Base-by-base conservation (phyloP, 2,797 vertebrate species). In the Gadopsis marmoratus region DNA sequence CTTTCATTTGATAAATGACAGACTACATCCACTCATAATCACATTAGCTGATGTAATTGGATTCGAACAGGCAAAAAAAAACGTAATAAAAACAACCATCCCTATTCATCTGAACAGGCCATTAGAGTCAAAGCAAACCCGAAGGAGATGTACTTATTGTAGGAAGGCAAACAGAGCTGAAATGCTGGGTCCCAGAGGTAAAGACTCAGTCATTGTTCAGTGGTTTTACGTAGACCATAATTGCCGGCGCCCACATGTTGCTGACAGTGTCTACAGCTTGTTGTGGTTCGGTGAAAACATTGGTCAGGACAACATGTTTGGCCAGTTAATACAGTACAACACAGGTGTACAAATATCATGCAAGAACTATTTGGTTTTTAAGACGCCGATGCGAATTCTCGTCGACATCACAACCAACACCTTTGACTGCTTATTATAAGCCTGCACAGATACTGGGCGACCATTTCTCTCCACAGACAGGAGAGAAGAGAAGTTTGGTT, bases 21-120 rank as follows among this genome's bases (percentile, higher is more conserved):
- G 72, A 72, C 79, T 73, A 71, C 71, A 35, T 78, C 76, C 59
- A 84, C 69, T 88, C 51, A 54, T 76, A 77, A 79, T 71, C 74
- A 62, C 37, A 86, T 91, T 89, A 78, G 63, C 41, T 23, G 68
- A 74, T 23, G 64, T 82, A 85, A 89, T 59, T 77, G 48, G 62
- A 91, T 89, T 71, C 35, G 79, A 81, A 61, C 29, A 64, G 72
- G 56, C 43, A 47, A 65, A 78, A 61, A 19, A 77, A n/a, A 77
- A 62, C 16, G 62, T 62, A 65, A 78, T 59, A 19, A 77, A n/a
- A 77, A 62, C 16, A 64, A 65, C 17, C 55, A 9, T 66, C 51
- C 41, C 61, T 67, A 39, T 79, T 87, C 71, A 80, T 89, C 62
- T 41, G 29, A 72, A 74, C 17, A 67, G 80, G 60, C 21, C 66